Base-by-base conservation (phyloP, 2,797 vertebrate species). In the Gadopsis bispinosus region DNA sequence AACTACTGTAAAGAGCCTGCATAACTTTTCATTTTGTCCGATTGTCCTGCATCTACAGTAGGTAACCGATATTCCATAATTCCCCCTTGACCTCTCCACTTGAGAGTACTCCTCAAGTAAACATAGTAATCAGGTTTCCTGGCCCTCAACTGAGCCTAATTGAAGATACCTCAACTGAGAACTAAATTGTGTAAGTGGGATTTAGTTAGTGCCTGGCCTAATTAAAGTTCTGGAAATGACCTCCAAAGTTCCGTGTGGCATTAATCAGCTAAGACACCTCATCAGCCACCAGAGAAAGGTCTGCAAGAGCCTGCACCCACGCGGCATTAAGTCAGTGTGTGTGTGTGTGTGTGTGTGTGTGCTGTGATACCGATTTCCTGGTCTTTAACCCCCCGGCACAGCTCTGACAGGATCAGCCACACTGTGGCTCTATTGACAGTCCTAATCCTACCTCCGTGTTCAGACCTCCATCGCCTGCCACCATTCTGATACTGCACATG, bases 171-270 rank as follows among this genome's bases (percentile, higher is more conserved):
- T 86, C 83, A 55, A 87, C 88, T 85, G 84, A 86, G 86, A 91
- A 89, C 79, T 88, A 87, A 87, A 89, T 92, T 89, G 90, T 88
- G 83, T 85, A 69, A 89, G 88, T 85, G 91, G 92, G 89, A 94
- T 94, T 92, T 87, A 91, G 90, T 92, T 89, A 87, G 87, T 88
- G 87, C 80, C 79, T 69, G 81, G 87, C 82, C 91, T 90, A 91
- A 93, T 94, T 90, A 92, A 92, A 91, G 91, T 92, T 86, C 87
- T 90, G 88, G 88, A 92, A 88, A 83, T 80, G 88, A 92, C 93
- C 93, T 91, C 83, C 75, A 84, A 91, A 89, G 89, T 93, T 92
- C 84, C 89, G 84, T 26, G 81, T 70, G 81, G 86, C 78, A 89
- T 91, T 93, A 91, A 91, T 93, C 86, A 89, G 87, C 89, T 77